Evolutionary conservation across 1,140 invertebrate species (phyloP).

Genomic region (Drosophila ficusphila): DNA sequence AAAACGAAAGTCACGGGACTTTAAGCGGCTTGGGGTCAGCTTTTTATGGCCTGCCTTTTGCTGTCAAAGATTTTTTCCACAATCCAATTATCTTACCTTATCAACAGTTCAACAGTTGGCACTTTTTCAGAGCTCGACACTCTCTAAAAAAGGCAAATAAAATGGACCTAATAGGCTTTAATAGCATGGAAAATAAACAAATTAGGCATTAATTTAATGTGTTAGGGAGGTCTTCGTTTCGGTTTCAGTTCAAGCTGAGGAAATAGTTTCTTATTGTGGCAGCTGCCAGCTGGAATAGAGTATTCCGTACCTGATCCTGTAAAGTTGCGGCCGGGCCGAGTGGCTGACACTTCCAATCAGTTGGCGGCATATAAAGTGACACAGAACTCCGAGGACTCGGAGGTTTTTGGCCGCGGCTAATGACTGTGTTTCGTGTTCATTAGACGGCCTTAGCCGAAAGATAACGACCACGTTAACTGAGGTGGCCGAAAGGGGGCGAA

Average conservation of each 20-base stretch:
- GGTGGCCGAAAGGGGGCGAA: background rate
- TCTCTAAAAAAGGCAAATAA: background rate
- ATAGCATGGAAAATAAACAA: background rate
- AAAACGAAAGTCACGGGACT: slow-evolving; percentile 1
- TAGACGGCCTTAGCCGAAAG: slow-evolving; percentile 18
- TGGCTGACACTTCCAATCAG: slow-evolving; percentile 1
- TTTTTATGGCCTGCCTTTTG: slow-evolving; percentile 14
- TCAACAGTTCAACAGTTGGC: slow-evolving; percentile 24
- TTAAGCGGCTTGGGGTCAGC: slow-evolving; percentile 31
- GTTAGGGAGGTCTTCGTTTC: background rate
- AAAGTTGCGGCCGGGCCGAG: background rate
- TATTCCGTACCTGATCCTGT: background rate
- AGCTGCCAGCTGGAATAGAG: too few species aligned
- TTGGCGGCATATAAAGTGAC: slow-evolving; percentile 23
- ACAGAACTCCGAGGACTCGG: slow-evolving; percentile 8
- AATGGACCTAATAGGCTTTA: slow-evolving; percentile 12
- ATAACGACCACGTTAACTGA: slow-evolving; percentile 11
- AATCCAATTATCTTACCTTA: slow-evolving; percentile 31
- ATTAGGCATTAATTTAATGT: slow-evolving; percentile 2
- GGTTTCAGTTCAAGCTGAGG: too few species aligned
- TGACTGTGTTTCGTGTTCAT: slow-evolving; percentile 24
- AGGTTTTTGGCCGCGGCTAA: slow-evolving; percentile 9
- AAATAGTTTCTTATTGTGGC: too few species aligned
- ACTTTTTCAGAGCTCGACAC: background rate
- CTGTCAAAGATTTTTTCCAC: slow-evolving; percentile 2